These are phyloP conservation scores for Drosophila baimaii DNA, from an alignment of 1,140 invertebrate genomes.

Conservation along the genomic window DNA sequence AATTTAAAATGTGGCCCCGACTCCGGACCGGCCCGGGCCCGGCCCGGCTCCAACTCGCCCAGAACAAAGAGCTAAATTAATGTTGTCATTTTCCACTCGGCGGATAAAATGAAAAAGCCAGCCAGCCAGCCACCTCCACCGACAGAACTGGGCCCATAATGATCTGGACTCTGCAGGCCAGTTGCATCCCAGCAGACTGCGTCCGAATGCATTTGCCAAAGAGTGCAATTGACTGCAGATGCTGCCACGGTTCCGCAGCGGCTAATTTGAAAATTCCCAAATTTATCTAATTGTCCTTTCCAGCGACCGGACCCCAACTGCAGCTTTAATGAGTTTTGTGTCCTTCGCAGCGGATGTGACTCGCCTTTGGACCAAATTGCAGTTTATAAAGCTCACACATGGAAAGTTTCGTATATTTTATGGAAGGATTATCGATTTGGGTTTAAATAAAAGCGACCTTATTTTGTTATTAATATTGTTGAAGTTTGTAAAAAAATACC, in stretches of 20 bases:
- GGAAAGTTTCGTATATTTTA: neutral
- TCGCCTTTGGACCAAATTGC: neutral
- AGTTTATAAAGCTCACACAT: slow-evolving; percentile 1
- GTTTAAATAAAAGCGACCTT: too few relatives aligned
- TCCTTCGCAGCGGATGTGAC: neutral
- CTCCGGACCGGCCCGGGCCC: slow-evolving; percentile 34
- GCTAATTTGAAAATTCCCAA: slow-evolving; percentile 75
- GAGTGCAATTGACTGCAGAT: slow-evolving; percentile 78
- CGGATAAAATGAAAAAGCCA: slow-evolving; percentile 74
- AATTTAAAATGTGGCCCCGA: slow-evolving; percentile 81
- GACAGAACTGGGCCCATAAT: slow-evolving; percentile 46
- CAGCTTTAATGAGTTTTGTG: slow-evolving; percentile 34
- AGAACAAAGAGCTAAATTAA: slow-evolving; percentile 80
- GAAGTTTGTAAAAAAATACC: too few relatives aligned
- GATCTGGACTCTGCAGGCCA: slow-evolving; percentile 32
- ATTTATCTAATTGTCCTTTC: slow-evolving; percentile 71
- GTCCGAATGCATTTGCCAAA: slow-evolving; percentile 52
- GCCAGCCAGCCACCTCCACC: too few relatives aligned
- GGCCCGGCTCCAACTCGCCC: slow-evolving; percentile 24
- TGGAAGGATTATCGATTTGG: too few relatives aligned
- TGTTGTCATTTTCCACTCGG: slow-evolving; percentile 82
- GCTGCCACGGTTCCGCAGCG: slow-evolving; percentile 65
- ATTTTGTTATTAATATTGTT: too few relatives aligned
- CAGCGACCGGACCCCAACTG: slow-evolving; percentile 4
- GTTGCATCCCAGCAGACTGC: slow-evolving; percentile 48